These are phyloP conservation scores for Minunthozetes semirufus DNA, from an alignment of 2,888 invertebrate genomes.

Conservation along the genomic window DNA sequence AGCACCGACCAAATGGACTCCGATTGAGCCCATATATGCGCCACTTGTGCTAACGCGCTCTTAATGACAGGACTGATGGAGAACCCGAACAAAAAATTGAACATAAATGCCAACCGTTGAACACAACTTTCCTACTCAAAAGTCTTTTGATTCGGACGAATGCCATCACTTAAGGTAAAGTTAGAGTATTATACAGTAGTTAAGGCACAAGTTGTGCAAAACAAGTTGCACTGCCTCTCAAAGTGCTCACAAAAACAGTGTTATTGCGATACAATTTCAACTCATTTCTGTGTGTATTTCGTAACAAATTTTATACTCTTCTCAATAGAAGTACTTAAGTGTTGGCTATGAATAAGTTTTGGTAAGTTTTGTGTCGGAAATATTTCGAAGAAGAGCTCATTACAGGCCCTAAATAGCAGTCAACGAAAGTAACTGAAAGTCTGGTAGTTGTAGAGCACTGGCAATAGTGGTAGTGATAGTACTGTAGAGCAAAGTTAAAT, in stretches of 20 bases:
- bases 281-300: not conserved
- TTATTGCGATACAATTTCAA: not conserved
- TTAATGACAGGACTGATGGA: constrained; percentile 25
- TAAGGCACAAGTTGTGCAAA: not conserved
- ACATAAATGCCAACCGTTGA: not conserved
- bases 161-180: constrained; percentile 7
- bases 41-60: constrained; percentile 18
- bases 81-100: not conserved
- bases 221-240: constrained; percentile 8
- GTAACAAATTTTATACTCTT: not conserved
- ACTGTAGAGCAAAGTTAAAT: constrained; percentile 9
- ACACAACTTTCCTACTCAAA: not conserved
- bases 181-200: not conserved
- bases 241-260: constrained; percentile 7
- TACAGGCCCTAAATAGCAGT: constrained; percentile 18
- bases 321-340: not conserved
- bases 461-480: not conserved
- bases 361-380: constrained; percentile 10
- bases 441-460: not conserved
- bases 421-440: constrained; percentile 2
- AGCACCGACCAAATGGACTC: constrained; percentile 5
- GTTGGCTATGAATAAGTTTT: constrained; percentile 17
- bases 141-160: constrained; percentile 19
- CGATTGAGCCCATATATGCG: constrained; percentile 2
- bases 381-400: constrained; percentile 25